Conservation (phyloP, 2,797 vertebrate genomes). For the Kryptopterus vitreolus region DNA sequence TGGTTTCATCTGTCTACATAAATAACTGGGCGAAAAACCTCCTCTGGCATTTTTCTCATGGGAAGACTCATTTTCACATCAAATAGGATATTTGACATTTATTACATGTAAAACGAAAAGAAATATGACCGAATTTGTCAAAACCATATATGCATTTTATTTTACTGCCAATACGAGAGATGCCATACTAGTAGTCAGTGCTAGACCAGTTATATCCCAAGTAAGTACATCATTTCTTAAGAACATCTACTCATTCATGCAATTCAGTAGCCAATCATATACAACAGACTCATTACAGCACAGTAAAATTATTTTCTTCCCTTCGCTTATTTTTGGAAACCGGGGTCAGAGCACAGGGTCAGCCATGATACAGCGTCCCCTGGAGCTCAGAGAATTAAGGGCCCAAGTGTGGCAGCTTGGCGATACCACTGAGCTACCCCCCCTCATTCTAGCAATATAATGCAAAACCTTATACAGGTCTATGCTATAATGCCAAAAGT, state of each 20-base stretch:
- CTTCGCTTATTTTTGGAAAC: no score
- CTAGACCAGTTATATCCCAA: background rate
- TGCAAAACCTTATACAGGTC: no score
- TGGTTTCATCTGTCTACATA: conserved; percentile 2
- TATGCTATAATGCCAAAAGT: no score
- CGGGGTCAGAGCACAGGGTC: no score
- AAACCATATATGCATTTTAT: conserved; percentile 8
- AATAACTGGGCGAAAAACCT: background rate
- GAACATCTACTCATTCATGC: background rate
- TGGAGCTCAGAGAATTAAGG: no score
- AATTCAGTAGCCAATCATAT: background rate
- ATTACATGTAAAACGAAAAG: conserved; percentile 17
- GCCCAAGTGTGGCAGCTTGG: no score
- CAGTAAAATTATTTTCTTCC: no score
- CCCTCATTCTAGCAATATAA: no score
- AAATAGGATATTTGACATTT: conserved; percentile 25
- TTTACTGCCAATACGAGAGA: background rate
- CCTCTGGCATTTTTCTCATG: background rate
- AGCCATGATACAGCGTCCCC: no score
- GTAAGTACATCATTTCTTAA: background rate
- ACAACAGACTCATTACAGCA: no score
- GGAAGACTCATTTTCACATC: conserved; percentile 8
- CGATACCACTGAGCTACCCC: no score
- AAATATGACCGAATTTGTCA: conserved; percentile 17
- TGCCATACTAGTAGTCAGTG: background rate